Conservation (phyloP, 2,888 invertebrate genomes). For the Hypsopygia costalis region DNA sequence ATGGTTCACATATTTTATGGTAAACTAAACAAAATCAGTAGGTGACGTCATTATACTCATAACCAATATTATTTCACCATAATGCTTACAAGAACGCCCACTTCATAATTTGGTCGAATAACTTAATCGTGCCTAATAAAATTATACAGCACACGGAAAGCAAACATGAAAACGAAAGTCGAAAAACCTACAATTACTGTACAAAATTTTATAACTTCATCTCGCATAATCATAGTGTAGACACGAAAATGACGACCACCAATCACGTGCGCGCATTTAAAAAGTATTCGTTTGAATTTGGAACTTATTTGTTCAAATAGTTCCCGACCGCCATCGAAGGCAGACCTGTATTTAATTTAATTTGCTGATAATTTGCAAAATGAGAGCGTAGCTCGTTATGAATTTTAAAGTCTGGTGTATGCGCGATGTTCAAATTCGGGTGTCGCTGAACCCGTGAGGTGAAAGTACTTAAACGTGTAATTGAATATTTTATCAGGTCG, state of each 20-base stretch:
- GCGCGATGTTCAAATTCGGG: constrained; percentile 34
- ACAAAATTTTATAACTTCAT: constrained; percentile 71
- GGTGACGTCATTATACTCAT: background rate
- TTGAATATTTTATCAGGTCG: constrained; percentile 54
- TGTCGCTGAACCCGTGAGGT: constrained; percentile 51
- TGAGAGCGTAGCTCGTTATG: constrained; percentile 29
- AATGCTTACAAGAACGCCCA: constrained; percentile 3
- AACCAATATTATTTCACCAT: constrained; percentile 1
- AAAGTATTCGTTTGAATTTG: constrained; percentile 49
- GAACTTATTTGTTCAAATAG: constrained; percentile 46
- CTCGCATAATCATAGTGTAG: constrained; percentile 58
- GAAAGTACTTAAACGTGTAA: constrained; percentile 47
- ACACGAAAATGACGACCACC: constrained; percentile 48
- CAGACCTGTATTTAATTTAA: constrained; percentile 60
- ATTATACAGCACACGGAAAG: constrained; percentile 52
- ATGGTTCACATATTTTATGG: background rate
- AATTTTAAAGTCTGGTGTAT: constrained; percentile 28
- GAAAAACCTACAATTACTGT: constrained; percentile 51
- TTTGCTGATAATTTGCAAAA: constrained; percentile 51
- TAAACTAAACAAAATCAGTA: constrained; percentile 4
- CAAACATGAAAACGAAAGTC: constrained; percentile 62
- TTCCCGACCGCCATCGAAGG: constrained; percentile 34
- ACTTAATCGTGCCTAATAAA: constrained; percentile 57
- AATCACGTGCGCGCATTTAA: constrained; percentile 46
- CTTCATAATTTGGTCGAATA: constrained; percentile 22